Evolutionary conservation across 2,888 invertebrate genomes (phyloP).

Genomic region (Nezara viridula): DNA sequence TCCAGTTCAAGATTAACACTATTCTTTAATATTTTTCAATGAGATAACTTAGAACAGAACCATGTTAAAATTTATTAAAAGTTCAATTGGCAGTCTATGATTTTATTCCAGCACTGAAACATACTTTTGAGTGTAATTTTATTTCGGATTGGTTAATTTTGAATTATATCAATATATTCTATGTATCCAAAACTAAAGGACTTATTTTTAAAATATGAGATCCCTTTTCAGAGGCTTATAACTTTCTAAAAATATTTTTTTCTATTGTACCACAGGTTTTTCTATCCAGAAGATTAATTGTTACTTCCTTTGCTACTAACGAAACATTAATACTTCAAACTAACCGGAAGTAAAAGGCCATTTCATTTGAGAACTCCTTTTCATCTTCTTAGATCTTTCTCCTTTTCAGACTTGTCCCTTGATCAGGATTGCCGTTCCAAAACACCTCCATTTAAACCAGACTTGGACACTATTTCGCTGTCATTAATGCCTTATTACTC

Average conservation of each 20-base stretch:
- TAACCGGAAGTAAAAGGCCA: slow-evolving; percentile 3
- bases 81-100: too few relatives aligned
- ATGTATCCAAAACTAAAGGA: too few relatives aligned
- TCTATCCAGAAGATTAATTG: neutral
- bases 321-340: neutral
- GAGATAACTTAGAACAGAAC: too few relatives aligned
- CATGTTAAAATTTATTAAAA: too few relatives aligned
- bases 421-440: neutral
- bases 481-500: neutral
- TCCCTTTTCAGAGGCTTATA: neutral
- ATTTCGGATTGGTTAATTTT: too few relatives aligned
- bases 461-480: neutral
- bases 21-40: too few relatives aligned
- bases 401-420: neutral
- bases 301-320: neutral
- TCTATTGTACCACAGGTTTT: neutral
- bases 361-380: neutral
- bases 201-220: too few relatives aligned
- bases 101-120: too few relatives aligned
- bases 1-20: too few relatives aligned
- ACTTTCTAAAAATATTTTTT: neutral
- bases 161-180: too few relatives aligned
- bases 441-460: neutral
- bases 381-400: neutral
- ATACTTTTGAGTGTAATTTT: too few relatives aligned